These are phyloP conservation scores for Calameuta pallipes DNA, from an alignment of 2,888 invertebrate species.

Conservation along the genomic window DNA sequence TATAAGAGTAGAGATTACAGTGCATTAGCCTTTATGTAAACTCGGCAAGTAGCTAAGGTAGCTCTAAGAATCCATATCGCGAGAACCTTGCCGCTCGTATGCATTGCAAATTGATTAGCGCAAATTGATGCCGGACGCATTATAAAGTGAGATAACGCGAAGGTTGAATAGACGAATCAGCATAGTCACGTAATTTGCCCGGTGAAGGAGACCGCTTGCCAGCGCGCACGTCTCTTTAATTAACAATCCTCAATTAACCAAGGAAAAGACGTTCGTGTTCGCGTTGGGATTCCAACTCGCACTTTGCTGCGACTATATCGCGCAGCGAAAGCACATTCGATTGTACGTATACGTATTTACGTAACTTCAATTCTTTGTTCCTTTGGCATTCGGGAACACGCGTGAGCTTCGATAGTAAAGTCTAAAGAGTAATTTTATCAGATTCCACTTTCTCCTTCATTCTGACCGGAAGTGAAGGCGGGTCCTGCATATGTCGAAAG, in stretches of 20 bases:
- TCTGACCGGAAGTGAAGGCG: not conserved
- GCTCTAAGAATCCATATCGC: not conserved
- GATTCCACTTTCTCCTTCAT: not conserved
- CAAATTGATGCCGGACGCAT: not conserved
- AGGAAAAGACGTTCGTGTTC: not conserved
- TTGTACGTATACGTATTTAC: not conserved
- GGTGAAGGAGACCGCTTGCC: not conserved
- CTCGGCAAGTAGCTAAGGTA: conserved; percentile 17
- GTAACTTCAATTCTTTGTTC: not conserved
- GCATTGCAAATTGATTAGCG: not conserved
- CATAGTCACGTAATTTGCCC: not conserved
- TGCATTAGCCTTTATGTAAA: conserved; percentile 46
- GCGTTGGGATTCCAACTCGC: not conserved
- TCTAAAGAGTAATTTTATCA: not conserved
- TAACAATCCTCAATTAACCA: not conserved
- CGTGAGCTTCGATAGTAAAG: not conserved
- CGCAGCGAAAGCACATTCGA: not conserved
- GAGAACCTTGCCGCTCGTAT: not conserved
- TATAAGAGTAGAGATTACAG: conserved; percentile 46
- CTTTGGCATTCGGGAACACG: not conserved
- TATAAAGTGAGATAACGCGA: not conserved
- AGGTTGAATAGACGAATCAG: not conserved
- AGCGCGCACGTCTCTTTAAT: not conserved
- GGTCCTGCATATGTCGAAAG: not conserved
- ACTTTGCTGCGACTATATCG: not conserved